A percentile compares a stretch with the other conserved stretches of the same genome.
Evolutionary conservation across 2,888 invertebrate species (phyloP).

Genomic region (Plebejus argus): DNA sequence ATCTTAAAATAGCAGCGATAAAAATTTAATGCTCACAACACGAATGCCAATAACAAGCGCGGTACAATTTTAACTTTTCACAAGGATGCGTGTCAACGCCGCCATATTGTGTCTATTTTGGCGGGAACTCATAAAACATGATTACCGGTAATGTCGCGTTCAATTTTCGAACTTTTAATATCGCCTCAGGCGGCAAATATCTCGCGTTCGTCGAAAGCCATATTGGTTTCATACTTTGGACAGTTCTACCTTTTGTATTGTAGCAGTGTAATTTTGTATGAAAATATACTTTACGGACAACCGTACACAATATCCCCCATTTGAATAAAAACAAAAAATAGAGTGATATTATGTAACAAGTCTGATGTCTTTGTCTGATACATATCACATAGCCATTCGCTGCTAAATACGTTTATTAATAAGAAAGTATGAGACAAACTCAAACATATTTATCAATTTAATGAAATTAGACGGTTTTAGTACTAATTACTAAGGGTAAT

Average conservation of each 20-base stretch:
- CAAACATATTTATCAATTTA: not conserved
- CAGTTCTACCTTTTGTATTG: not conserved
- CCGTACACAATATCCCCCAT: too few species aligned
- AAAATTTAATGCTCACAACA: conserved; percentile 41
- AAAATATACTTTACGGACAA: not conserved
- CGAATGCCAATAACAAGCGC: conserved; percentile 40
- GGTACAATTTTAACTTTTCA: conserved; percentile 65
- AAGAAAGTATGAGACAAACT: too few species aligned
- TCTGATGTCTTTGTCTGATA: too few species aligned
- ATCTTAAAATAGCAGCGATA: conserved; percentile 43
- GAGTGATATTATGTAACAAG: too few species aligned
- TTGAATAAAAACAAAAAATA: too few species aligned
- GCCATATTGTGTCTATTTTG: conserved; percentile 62
- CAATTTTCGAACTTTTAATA: conserved; percentile 54
- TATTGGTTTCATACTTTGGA: conserved; percentile 14
- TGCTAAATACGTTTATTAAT: too few species aligned
- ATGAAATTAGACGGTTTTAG: not conserved
- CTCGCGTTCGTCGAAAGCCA: conserved; percentile 39
- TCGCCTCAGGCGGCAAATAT: conserved; percentile 41
- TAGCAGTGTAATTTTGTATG: not conserved
- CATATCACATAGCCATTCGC: too few species aligned
- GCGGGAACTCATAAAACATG: conserved; percentile 72
- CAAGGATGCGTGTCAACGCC: conserved; percentile 60
- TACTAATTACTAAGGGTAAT: not conserved
- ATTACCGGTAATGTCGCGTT: conserved; percentile 69